These are phyloP conservation scores for Calyptommatus sinebrachiatus DNA, from an alignment of 2,113 vertebrate genomes.

Conservation along the genomic window DNA sequence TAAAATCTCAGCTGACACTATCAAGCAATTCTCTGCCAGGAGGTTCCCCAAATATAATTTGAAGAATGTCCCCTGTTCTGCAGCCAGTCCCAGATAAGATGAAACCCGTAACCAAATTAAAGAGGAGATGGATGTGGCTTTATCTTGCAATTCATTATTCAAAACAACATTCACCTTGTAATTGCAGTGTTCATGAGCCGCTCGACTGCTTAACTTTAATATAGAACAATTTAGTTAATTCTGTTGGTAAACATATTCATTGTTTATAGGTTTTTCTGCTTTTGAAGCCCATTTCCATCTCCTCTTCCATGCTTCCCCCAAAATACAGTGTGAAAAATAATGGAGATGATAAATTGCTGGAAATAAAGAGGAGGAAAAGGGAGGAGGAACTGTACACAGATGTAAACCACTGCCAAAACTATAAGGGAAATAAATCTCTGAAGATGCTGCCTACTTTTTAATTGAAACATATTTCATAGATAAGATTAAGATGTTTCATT, in stretches of 20 bases:
- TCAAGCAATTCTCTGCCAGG: not conserved
- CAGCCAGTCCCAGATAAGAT: not conserved
- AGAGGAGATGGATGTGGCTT: not conserved
- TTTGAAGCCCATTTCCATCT: slow-evolving; percentile 32
- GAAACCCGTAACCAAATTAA: not conserved
- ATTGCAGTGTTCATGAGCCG: not conserved
- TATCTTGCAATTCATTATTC: not conserved
- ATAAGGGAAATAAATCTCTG: slow-evolving; percentile 53
- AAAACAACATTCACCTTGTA: not conserved
- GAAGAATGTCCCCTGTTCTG: not conserved
- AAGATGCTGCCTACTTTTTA: slow-evolving; percentile 54
- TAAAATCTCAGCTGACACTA: not conserved
- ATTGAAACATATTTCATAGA: slow-evolving; percentile 67
- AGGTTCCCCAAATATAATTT: no score
- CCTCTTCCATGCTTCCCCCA: slow-evolving; percentile 23
- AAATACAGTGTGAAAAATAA: slow-evolving; percentile 52
- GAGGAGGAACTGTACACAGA: no score
- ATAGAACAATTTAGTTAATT: slow-evolving; percentile 49
- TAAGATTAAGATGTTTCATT: slow-evolving; percentile 57
- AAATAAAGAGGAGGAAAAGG: not conserved
- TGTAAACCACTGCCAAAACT: not conserved
- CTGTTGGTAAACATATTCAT: slow-evolving; percentile 25
- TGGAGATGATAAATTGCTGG: slow-evolving; percentile 52
- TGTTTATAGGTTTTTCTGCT: slow-evolving; percentile 39
- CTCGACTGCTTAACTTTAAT: slow-evolving; percentile 26